phyloP scores from a whole-genome alignment of 2,113 vertebrate species.

The Lipophrys pholis region DNA sequence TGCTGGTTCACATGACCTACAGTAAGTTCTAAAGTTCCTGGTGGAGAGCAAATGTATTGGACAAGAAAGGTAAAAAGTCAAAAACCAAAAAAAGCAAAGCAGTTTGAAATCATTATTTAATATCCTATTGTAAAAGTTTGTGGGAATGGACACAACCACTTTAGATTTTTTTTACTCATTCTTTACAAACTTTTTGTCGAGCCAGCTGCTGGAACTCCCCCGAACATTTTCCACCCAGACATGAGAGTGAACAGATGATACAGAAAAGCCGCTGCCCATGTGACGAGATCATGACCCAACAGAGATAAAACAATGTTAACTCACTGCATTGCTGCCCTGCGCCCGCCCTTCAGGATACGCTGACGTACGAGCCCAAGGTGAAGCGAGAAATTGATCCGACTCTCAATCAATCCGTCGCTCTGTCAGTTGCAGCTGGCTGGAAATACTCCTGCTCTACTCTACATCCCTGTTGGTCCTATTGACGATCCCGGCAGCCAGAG shows the following conservation, averaged over 20 bases:
- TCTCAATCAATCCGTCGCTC: constrained; percentile 29
- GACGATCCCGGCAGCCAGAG: constrained; percentile 31
- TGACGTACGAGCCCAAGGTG: constrained; percentile 8
- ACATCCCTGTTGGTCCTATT: constrained; percentile 30
- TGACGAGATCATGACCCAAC: constrained; percentile 17
- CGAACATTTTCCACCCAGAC: too few species aligned
- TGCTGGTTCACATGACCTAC: neutral
- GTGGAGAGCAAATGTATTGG: neutral
- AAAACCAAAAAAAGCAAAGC: too few species aligned
- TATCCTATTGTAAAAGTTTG: too few species aligned
- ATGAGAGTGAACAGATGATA: neutral
- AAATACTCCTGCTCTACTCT: constrained; percentile 13
- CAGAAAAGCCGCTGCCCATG: constrained; percentile 10
- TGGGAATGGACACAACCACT: too few species aligned
- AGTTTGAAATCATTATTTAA: too few species aligned
- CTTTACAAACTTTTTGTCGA: too few species aligned
- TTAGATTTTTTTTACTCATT: too few species aligned
- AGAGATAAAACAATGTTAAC: constrained; percentile 13
- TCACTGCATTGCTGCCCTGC: constrained; percentile 17
- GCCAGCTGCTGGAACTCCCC: too few species aligned
- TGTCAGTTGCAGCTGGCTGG: constrained; percentile 18
- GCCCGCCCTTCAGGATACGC: neutral
- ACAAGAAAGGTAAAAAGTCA: too few species aligned
- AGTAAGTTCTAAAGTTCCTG: neutral
- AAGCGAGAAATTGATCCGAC: constrained; percentile 40